Conservation (phyloP, 2,888 invertebrate genomes). For the Diaphora mendica region DNA sequence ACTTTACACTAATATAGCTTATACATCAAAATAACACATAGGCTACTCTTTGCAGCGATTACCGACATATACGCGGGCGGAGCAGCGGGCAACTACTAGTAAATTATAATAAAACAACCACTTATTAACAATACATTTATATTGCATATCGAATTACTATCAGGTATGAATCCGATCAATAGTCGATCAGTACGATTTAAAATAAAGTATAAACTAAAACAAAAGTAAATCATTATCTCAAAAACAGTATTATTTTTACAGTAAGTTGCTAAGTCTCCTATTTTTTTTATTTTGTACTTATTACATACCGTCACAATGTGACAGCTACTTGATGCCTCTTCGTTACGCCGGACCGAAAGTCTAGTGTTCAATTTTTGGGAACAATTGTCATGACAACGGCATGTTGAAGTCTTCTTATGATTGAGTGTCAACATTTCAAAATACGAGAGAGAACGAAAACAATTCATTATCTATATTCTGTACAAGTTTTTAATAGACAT, state of each 20-base stretch:
- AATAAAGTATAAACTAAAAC: not conserved
- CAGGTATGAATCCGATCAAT: not conserved
- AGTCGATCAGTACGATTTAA: not conserved
- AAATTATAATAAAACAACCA: no score
- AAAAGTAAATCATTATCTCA: not conserved
- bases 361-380: conserved; percentile 8
- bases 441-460: not conserved
- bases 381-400: conserved; percentile 5
- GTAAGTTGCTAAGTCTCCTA: not conserved
- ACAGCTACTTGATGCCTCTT: conserved; percentile 9
- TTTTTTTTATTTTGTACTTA: not conserved
- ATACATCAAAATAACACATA: no score
- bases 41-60: no score
- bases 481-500: not conserved
- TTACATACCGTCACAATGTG: conserved; percentile 2
- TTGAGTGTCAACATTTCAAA: conserved; percentile 7
- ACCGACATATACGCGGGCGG: no score
- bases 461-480: conserved; percentile 7
- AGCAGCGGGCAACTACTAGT: no score
- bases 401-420: conserved; percentile 1
- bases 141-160: not conserved
- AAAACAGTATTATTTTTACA: not conserved
- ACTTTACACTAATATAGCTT: no score
- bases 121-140: not conserved
- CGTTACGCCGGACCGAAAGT: not conserved